Percentiles rank a stretch among this genome's conserved stretches.
Conservation (phyloP, 2,797 vertebrate species). For the Gila robusta region DNA sequence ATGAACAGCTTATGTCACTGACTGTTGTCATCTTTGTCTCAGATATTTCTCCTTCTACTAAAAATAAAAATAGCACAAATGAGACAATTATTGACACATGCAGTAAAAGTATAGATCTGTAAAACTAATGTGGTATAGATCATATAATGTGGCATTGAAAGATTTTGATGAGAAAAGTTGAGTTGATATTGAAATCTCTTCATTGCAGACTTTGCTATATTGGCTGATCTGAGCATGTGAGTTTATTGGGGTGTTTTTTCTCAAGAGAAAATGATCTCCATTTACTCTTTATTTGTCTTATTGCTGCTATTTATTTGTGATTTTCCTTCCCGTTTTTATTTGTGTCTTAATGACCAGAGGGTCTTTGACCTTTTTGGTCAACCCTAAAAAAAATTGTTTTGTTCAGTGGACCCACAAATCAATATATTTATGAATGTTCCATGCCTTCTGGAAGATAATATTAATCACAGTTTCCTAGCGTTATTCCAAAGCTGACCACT, state of each 20-base stretch:
- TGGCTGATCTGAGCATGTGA: not conserved
- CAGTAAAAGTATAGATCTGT: not conserved
- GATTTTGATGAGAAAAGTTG: not conserved
- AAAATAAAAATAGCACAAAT: no score
- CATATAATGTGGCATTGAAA: not conserved
- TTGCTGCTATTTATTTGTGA: not conserved
- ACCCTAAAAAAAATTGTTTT: slow-evolving; percentile 18
- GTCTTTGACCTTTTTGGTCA: not conserved
- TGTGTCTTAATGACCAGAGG: not conserved
- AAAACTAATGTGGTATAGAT: not conserved
- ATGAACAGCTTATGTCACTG: not conserved
- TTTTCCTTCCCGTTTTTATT: not conserved
- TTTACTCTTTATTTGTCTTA: not conserved
- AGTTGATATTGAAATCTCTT: not conserved
- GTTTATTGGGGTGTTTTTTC: not conserved
- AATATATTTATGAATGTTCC: slow-evolving; percentile 33
- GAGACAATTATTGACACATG: no score
- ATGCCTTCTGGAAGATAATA: not conserved
- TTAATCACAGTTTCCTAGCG: slow-evolving; percentile 13
- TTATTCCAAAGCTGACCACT: slow-evolving; percentile 17
- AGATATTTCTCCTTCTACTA: not conserved
- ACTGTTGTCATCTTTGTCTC: not conserved
- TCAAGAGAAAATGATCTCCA: not conserved
- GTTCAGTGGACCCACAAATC: not conserved
- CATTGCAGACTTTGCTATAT: not conserved